Evolutionary conservation across 2,888 invertebrate species (phyloP).

Genomic region (Drosophila paucipuncta): DNA sequence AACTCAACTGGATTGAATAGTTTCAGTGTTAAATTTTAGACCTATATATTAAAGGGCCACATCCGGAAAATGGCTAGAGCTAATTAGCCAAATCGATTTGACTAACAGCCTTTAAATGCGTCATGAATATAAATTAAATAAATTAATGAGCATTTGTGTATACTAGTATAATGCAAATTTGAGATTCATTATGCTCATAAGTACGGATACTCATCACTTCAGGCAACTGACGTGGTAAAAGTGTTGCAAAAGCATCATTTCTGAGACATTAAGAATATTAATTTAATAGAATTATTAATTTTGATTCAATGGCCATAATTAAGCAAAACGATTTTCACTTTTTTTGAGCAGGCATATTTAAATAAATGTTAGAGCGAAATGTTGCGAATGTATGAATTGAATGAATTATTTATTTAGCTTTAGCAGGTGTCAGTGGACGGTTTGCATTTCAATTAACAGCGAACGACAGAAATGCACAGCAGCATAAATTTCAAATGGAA

Average conservation of each 20-base stretch:
- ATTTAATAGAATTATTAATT: conserved; percentile 25
- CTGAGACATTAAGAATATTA: conserved; percentile 8
- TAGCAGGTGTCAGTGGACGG: conserved; percentile 63
- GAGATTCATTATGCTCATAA: neutral
- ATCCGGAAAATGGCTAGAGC: conserved; percentile 49
- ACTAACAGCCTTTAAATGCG: conserved; percentile 20
- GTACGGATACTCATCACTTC: neutral
- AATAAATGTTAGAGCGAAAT: conserved; percentile 43
- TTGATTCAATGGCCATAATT: conserved; percentile 33
- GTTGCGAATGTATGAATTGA: conserved; percentile 39
- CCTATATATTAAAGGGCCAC: conserved; percentile 7
- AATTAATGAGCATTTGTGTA: conserved; percentile 44
- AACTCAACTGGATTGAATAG: neutral
- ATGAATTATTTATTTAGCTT: conserved; percentile 73
- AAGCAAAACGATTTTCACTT: conserved; percentile 19
- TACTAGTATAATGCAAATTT: conserved; percentile 16
- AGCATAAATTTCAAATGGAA: conserved; percentile 65
- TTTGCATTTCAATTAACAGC: conserved; percentile 73
- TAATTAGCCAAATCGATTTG: conserved; percentile 61
- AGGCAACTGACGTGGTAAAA: neutral
- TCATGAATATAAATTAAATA: conserved; percentile 63
- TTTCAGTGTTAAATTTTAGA: neutral
- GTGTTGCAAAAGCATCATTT: conserved; percentile 4
- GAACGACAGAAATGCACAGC: conserved; percentile 10
- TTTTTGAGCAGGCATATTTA: conserved; percentile 41